A percentile compares a stretch with the other conserved stretches of the same genome.
Evolutionary conservation across 2,113 vertebrate genomes (phyloP).

Genomic region (Rana temporaria): DNA sequence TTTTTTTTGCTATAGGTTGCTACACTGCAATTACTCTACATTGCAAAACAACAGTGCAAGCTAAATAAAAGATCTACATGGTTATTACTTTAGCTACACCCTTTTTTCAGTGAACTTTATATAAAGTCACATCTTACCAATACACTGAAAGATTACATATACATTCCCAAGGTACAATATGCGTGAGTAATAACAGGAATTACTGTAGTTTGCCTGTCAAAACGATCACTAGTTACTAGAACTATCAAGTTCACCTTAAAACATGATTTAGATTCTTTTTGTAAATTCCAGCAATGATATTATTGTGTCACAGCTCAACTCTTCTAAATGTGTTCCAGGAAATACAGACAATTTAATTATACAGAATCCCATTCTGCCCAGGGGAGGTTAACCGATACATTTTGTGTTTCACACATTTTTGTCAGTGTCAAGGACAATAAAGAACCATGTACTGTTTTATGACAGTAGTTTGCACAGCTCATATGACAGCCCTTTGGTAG

Average conservation of each 20-base stretch:
- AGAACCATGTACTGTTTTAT: slow-evolving; percentile 15
- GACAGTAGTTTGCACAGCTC: not conserved
- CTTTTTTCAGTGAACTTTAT: no score
- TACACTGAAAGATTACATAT: no score
- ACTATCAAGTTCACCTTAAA: slow-evolving; percentile 13
- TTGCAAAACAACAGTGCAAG: no score
- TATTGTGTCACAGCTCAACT: not conserved
- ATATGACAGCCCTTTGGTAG: not conserved
- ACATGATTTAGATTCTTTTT: not conserved
- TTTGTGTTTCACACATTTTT: slow-evolving; percentile 18
- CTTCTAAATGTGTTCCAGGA: not conserved
- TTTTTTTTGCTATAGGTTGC: no score
- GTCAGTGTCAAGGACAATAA: slow-evolving; percentile 30
- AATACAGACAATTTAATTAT: slow-evolving; percentile 15
- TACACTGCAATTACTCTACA: no score
- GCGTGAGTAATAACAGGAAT: not conserved
- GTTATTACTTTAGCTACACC: no score
- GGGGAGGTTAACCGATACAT: slow-evolving; percentile 23
- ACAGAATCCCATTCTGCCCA: slow-evolving; percentile 4
- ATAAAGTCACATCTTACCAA: no score
- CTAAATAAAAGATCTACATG: no score
- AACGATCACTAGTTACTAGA: not conserved
- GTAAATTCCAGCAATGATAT: slow-evolving; percentile 1
- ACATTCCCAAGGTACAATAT: not conserved
- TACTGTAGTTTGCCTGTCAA: not conserved